Evolutionary conservation across 2,113 vertebrate species (phyloP).

Genomic region (Macquaria ambigua): DNA sequence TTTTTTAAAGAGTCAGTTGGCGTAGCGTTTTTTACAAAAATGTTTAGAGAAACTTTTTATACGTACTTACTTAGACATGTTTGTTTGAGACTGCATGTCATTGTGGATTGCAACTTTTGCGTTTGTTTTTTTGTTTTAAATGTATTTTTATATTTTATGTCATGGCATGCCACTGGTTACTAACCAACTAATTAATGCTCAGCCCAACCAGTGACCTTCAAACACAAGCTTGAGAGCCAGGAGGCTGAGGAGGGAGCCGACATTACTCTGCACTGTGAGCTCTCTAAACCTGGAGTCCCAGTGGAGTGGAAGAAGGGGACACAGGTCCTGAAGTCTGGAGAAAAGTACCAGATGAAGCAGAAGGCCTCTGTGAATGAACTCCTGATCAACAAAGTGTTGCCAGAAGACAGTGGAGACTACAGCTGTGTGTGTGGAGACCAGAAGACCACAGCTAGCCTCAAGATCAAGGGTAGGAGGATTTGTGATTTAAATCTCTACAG

Average conservation of each 20-base stretch:
- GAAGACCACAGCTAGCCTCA: constrained; percentile 82
- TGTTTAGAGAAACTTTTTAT: background rate
- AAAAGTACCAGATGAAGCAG: constrained; percentile 87
- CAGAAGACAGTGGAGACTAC: constrained; percentile 84
- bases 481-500: constrained; percentile 3
- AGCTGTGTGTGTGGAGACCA: constrained; percentile 83
- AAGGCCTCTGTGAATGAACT: constrained; percentile 73
- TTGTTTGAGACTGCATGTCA: background rate
- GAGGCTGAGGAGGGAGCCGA: constrained; percentile 83
- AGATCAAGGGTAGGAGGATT: constrained; percentile 70
- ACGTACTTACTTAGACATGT: background rate
- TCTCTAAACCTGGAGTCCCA: constrained; percentile 84
- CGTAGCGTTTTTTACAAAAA: background rate
- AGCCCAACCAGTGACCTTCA: constrained; percentile 54
- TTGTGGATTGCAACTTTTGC: background rate
- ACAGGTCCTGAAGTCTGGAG: constrained; percentile 75
- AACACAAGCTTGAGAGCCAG: constrained; percentile 79
- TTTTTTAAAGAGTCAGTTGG: background rate
- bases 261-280: constrained; percentile 84
- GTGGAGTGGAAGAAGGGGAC: constrained; percentile 88
- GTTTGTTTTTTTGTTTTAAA: background rate
- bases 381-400: constrained; percentile 66
- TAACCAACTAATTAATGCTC: background rate
- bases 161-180: background rate
- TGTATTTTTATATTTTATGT: background rate